Percentiles rank a stretch among this genome's conserved stretches.
Conservation (phyloP, 2,797 vertebrate species). For the Lacerta bilineata region DNA sequence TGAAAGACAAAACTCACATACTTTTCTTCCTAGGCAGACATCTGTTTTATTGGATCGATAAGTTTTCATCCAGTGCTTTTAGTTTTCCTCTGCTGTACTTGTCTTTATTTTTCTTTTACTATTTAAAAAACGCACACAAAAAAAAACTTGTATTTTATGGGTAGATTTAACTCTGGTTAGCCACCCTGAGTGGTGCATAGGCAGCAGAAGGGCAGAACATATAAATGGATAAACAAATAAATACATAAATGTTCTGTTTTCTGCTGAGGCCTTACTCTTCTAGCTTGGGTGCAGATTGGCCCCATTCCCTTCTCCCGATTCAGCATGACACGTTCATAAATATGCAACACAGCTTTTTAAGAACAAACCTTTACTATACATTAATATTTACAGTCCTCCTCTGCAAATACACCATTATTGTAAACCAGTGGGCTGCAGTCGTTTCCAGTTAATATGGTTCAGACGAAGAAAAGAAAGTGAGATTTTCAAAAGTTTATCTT, state of each 20-base stretch:
- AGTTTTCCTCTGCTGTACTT: too few relatives aligned
- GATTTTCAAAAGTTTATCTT: constrained; percentile 8
- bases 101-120: too few relatives aligned
- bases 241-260: too few relatives aligned
- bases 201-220: not conserved
- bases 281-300: not conserved
- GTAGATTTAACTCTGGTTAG: too few relatives aligned
- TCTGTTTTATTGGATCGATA: too few relatives aligned
- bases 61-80: too few relatives aligned
- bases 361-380: not conserved
- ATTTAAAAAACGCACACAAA: too few relatives aligned
- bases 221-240: too few relatives aligned
- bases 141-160: too few relatives aligned
- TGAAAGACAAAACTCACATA: not conserved
- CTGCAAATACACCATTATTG: not conserved
- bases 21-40: too few relatives aligned
- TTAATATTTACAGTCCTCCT: not conserved
- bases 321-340: not conserved
- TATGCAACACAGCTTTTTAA: not conserved
- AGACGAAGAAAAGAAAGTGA: not conserved
- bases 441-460: constrained; percentile 21
- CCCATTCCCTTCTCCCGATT: not conserved
- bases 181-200: not conserved
- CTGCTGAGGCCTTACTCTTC: not conserved
- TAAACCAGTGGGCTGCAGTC: not conserved